phyloP scores from a whole-genome alignment of 2,113 vertebrate species.

The Platichthys stellatus region DNA sequence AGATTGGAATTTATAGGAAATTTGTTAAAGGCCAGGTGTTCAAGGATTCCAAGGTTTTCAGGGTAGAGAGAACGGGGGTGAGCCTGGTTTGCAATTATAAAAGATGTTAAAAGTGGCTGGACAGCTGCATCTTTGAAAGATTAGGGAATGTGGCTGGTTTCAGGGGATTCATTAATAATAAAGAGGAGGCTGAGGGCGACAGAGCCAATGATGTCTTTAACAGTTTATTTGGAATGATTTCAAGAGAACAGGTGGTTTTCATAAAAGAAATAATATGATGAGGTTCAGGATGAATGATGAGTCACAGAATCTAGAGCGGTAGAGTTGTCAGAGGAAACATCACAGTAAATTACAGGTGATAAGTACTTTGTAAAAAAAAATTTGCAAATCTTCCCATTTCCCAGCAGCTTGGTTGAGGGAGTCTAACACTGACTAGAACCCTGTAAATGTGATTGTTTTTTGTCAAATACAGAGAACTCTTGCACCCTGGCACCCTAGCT shows the following conservation, averaged over 20 bases:
- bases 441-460: too few relatives aligned
- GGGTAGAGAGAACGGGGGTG: too few relatives aligned
- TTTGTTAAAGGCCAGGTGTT: too few relatives aligned
- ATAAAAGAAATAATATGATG: not conserved
- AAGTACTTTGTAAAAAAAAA: not conserved
- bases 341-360: not conserved
- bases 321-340: not conserved
- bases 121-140: not conserved
- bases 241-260: not conserved
- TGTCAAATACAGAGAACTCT: not conserved
- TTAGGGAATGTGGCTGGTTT: not conserved
- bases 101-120: not conserved
- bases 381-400: not conserved
- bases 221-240: not conserved
- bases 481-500: not conserved
- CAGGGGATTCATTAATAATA: not conserved
- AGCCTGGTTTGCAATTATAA: too few relatives aligned
- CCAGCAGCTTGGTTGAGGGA: not conserved
- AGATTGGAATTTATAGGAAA: too few relatives aligned
- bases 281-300: not conserved
- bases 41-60: too few relatives aligned
- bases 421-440: not conserved
- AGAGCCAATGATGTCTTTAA: not conserved
- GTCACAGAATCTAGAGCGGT: not conserved
- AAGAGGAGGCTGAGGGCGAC: not conserved